Conservation (phyloP, 2,888 invertebrate genomes). For the Druceiella hillmani region DNA sequence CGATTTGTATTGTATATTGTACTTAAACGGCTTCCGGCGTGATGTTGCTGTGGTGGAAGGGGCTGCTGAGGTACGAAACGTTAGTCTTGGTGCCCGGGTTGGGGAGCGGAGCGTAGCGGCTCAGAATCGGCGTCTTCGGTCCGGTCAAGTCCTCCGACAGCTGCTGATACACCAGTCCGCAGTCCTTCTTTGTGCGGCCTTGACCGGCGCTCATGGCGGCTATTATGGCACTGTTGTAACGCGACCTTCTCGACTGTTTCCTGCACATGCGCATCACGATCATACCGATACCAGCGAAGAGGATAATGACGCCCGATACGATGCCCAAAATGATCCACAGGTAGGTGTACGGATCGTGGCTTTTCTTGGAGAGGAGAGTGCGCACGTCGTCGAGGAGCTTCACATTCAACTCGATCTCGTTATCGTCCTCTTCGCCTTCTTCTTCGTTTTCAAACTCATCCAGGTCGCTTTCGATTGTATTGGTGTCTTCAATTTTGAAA, state of each 20-base stretch:
- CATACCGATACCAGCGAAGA: slow-evolving; percentile 50
- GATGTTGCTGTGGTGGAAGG: slow-evolving; percentile 58
- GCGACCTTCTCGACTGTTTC: slow-evolving; percentile 36
- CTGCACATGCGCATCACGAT: slow-evolving; percentile 42
- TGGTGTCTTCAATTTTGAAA: slow-evolving; percentile 1
- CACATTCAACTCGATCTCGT: slow-evolving; percentile 37
- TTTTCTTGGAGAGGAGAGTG: slow-evolving; percentile 37
- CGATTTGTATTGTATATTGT: slow-evolving; percentile 27
- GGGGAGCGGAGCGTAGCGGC: slow-evolving; percentile 56
- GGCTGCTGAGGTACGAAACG: slow-evolving; percentile 56
- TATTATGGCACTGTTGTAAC: slow-evolving; percentile 50
- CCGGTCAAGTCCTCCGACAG: slow-evolving; percentile 70
- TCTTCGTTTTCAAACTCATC: no score
- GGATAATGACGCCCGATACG: slow-evolving; percentile 50
- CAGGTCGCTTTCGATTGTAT: slow-evolving; percentile 34
- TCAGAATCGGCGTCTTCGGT: slow-evolving; percentile 62
- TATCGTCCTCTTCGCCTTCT: no score
- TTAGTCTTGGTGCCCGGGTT: slow-evolving; percentile 42
- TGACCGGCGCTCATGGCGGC: slow-evolving; percentile 50
- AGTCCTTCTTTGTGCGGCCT: slow-evolving; percentile 59
- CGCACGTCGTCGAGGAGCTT: slow-evolving; percentile 34
- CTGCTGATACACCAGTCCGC: slow-evolving; percentile 72
- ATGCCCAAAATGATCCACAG: slow-evolving; percentile 56
- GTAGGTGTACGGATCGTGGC: slow-evolving; percentile 45
- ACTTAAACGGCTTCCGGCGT: slow-evolving; percentile 57